Evolutionary conservation across 2,888 invertebrate species (phyloP), one percentile per base, ranked within the genome.

Genomic region (Diplazon laetatorius): DNA sequence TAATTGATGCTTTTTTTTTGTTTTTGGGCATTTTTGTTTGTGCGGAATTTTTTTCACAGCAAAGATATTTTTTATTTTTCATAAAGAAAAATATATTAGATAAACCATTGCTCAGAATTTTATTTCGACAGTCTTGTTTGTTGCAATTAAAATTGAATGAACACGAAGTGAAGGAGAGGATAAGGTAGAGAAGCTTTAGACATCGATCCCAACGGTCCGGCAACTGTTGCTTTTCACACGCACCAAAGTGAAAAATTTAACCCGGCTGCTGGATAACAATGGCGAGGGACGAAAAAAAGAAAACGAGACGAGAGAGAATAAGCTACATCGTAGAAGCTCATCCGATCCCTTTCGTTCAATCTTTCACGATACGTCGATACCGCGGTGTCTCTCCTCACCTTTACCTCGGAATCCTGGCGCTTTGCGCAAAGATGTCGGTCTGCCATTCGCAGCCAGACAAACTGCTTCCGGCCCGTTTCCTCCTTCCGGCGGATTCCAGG

Each of bases 221-320:
- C 77, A 69, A 77, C 62, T 77, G 60, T 68, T 72, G 68, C 66
- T 55, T 55, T 73, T 77, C 77, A 42, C 77, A 77, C 72, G 72
- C 20, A 57, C 62, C 35, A 72, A 63, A 68, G 57, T 73, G 37
- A n/a, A 52, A 46, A 59, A 55, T 37, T 35, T 14, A 16, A 25
- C n/a, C 5, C 44, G 35, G 44, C 44, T 59, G 14, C 37, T 37
- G 48, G 9, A 1, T 9, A 37, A 44, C 37, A 35, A 39, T 22
- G 22, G 60, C 6, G 30, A 30, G 30, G 2, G 2, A 30, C 30
- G 2, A 30, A 30, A 44, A 22, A 37, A 14, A 44, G 16, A 44
- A 22, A 37, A 14, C 37, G 16, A 22, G 39, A 20, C 35, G 44
- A 20, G 12, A 14, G 12, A 35, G 62, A 35, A 42, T 22, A 44